A percentile compares a stretch with the other conserved stretches of the same genome.
These are phyloP conservation scores for Melanotaenia trifasciata DNA, from an alignment of 2,797 vertebrate species.

Conservation along the genomic window DNA sequence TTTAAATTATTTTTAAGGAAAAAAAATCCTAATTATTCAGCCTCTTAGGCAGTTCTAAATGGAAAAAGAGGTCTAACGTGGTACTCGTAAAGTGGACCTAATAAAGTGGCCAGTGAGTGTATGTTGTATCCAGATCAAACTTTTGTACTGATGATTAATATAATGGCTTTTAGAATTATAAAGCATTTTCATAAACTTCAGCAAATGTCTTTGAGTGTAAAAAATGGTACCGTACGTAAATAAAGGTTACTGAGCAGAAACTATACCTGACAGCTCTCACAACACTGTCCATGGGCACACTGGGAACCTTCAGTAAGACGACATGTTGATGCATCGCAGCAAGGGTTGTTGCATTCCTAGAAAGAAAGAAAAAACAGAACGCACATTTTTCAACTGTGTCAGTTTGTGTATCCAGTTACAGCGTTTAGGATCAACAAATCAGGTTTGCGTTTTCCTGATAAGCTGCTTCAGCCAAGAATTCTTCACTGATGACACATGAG, in stretches of 20 bases:
- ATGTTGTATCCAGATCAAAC: no score
- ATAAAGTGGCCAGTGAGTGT: no score
- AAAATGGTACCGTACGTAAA: background rate
- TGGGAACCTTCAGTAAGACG: conserved; percentile 81
- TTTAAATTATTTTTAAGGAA: no score
- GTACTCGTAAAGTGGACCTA: no score
- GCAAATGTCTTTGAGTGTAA: background rate
- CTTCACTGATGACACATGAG: conserved; percentile 19
- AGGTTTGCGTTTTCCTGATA: background rate
- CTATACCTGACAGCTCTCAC: conserved; percentile 87
- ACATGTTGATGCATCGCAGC: conserved; percentile 90
- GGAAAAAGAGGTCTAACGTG: no score
- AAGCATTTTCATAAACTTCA: no score
- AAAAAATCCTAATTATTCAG: no score
- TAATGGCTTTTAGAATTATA: no score
- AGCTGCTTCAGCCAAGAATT: conserved; percentile 18
- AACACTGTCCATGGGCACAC: conserved; percentile 89
- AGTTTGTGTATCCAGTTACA: no score
- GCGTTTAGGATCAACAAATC: background rate
- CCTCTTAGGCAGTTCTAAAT: no score
- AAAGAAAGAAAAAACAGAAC: background rate
- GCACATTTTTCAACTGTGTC: background rate
- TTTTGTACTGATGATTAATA: no score
- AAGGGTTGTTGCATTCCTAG: conserved; percentile 88
- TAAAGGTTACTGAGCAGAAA: background rate